phyloP scores from a whole-genome alignment of 2,797 vertebrate genomes.

The Eleutherodactylus coqui region DNA sequence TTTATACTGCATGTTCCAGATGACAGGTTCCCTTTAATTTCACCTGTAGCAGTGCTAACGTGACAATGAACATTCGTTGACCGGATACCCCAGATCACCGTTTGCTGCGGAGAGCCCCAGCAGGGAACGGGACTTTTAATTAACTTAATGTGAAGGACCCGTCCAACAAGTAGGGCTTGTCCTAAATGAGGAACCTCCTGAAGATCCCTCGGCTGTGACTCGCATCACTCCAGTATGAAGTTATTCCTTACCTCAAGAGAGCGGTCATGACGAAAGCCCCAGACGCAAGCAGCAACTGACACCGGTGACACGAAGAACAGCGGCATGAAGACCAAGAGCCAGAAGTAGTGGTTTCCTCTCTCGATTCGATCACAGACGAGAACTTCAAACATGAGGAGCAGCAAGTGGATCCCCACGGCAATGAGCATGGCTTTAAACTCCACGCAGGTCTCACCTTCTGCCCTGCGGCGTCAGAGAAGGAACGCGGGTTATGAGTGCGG shows the following conservation, averaged over 20 bases:
- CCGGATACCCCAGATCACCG: too few relatives aligned
- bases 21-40: too few relatives aligned
- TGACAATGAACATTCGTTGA: too few relatives aligned
- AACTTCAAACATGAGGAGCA: conserved; percentile 96
- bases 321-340: conserved; percentile 98
- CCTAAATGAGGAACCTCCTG: background rate
- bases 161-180: background rate
- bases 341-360: conserved; percentile 86
- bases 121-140: too few relatives aligned
- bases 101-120: too few relatives aligned
- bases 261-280: conserved; percentile 96
- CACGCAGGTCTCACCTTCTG: conserved; percentile 97
- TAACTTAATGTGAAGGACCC: too few relatives aligned
- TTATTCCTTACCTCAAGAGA: conserved; percentile 88
- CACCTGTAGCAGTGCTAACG: too few relatives aligned
- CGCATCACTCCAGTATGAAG: background rate
- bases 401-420: conserved; percentile 93
- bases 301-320: conserved; percentile 97
- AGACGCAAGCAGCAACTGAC: conserved; percentile 95
- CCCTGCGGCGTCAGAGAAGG: conserved; percentile 74
- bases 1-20: too few relatives aligned
- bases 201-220: background rate
- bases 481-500: background rate
- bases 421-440: conserved; percentile 99
- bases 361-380: conserved; percentile 94